Conservation (phyloP, 2,888 invertebrate genomes). For the Aspidiotus destructor region DNA sequence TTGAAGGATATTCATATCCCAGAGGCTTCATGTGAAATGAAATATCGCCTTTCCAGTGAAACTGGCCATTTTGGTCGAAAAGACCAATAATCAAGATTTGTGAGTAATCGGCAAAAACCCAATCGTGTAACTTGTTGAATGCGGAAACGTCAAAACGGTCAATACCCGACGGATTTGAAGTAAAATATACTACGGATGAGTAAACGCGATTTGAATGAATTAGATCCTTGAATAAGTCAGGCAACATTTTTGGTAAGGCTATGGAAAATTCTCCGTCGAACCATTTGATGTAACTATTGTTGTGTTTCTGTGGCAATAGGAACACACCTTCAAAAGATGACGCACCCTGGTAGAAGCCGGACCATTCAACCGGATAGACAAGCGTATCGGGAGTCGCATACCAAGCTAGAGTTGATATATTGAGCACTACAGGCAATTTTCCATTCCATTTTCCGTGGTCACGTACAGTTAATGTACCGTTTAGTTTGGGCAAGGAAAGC, state of each 20-base stretch:
- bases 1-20: neutral
- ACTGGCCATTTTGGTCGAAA: slow-evolving; percentile 6
- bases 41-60: slow-evolving; percentile 13
- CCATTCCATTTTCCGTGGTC: slow-evolving; percentile 16
- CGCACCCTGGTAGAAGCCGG: slow-evolving; percentile 4
- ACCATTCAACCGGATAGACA: slow-evolving; percentile 17
- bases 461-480: neutral
- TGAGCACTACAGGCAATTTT: slow-evolving; percentile 8
- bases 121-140: slow-evolving; percentile 12
- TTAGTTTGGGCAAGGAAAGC: neutral
- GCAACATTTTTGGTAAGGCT: neutral
- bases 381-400: neutral
- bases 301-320: slow-evolving; percentile 12
- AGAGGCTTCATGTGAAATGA: neutral
- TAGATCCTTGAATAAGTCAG: neutral
- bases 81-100: slow-evolving; percentile 1
- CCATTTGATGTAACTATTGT: neutral
- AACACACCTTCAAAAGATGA: slow-evolving; percentile 12
- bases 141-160: neutral
- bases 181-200: slow-evolving; percentile 14
- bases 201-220: slow-evolving; percentile 2
- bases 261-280: slow-evolving; percentile 18
- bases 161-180: neutral
- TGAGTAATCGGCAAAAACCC: slow-evolving; percentile 14
- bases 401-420: slow-evolving; percentile 4